These are phyloP conservation scores for Philereme vetulata DNA, from an alignment of 2,888 invertebrate species.

Conservation along the genomic window DNA sequence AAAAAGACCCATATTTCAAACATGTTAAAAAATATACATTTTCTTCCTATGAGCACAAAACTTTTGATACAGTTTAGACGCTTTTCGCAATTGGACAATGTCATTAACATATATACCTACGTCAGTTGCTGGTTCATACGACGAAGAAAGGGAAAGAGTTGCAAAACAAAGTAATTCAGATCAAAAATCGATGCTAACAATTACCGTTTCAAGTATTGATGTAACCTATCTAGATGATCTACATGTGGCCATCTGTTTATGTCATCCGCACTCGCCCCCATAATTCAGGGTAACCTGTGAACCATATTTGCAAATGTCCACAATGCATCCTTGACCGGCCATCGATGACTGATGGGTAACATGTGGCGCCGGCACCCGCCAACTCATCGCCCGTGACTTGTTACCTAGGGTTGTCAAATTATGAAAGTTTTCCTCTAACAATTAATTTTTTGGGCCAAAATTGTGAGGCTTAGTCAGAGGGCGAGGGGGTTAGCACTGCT, in stretches of 20 bases:
- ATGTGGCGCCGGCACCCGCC: slow-evolving; percentile 72
- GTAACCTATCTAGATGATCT: slow-evolving; percentile 25
- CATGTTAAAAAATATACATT: not conserved
- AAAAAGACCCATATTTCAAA: slow-evolving; percentile 1
- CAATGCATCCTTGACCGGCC: slow-evolving; percentile 75
- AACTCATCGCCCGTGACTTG: slow-evolving; percentile 62
- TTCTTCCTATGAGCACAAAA: not conserved
- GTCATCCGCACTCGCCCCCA: slow-evolving; percentile 42
- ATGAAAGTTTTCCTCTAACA: not conserved
- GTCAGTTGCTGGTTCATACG: too few relatives aligned
- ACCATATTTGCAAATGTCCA: slow-evolving; percentile 64
- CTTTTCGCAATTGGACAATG: not conserved
- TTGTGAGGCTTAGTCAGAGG: too few relatives aligned
- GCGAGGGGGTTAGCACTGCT: too few relatives aligned
- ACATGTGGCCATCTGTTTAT: slow-evolving; percentile 33
- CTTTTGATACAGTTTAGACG: not conserved
- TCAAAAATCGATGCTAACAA: not conserved
- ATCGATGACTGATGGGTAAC: slow-evolving; percentile 80
- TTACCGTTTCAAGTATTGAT: slow-evolving; percentile 14
- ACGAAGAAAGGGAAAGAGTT: too few relatives aligned
- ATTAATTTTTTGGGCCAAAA: too few relatives aligned
- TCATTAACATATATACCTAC: too few relatives aligned
- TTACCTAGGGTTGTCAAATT: slow-evolving; percentile 52
- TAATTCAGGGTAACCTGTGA: slow-evolving; percentile 46
- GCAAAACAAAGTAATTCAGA: too few relatives aligned